Percentiles rank a stretch among this genome's conserved stretches.
Conservation (phyloP, 1,140 invertebrate genomes). For the Scaptomyza montana region DNA sequence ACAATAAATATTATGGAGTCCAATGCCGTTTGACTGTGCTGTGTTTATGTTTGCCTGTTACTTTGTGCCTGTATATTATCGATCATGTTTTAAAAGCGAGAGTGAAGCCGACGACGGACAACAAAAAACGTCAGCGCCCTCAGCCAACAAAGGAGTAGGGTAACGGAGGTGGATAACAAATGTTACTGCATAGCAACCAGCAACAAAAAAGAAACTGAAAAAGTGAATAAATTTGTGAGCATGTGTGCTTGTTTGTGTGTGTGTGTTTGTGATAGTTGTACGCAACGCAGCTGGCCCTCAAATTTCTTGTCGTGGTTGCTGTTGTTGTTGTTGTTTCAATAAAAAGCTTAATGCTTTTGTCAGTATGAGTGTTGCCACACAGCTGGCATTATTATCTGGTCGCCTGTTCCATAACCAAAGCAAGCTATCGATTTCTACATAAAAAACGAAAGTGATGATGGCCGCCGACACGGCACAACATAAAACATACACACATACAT, state of each 20-base stretch:
- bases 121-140: not conserved
- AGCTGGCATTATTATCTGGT: slow-evolving; percentile 41
- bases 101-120: slow-evolving; percentile 49
- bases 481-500: too few relatives aligned
- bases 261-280: slow-evolving; percentile 40
- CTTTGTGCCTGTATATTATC: slow-evolving; percentile 73
- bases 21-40: slow-evolving; percentile 17
- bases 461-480: slow-evolving; percentile 2
- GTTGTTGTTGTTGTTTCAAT: slow-evolving; percentile 10
- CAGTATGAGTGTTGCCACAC: not conserved
- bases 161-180: not conserved
- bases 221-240: too few relatives aligned
- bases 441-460: slow-evolving; percentile 78
- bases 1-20: slow-evolving; percentile 11
- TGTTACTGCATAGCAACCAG: slow-evolving; percentile 9
- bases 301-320: slow-evolving; percentile 10
- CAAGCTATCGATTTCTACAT: slow-evolving; percentile 79
- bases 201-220: not conserved
- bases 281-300: slow-evolving; percentile 45
- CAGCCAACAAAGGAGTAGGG: not conserved
- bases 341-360: slow-evolving; percentile 27
- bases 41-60: slow-evolving; percentile 61
- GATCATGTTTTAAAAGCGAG: slow-evolving; percentile 76
- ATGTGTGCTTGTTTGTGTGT: not conserved
- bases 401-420: slow-evolving; percentile 72